Percentiles rank a stretch among this genome's conserved stretches.
Evolutionary conservation across 2,888 invertebrate genomes (phyloP).

Genomic region (Drosophila paracracens): DNA sequence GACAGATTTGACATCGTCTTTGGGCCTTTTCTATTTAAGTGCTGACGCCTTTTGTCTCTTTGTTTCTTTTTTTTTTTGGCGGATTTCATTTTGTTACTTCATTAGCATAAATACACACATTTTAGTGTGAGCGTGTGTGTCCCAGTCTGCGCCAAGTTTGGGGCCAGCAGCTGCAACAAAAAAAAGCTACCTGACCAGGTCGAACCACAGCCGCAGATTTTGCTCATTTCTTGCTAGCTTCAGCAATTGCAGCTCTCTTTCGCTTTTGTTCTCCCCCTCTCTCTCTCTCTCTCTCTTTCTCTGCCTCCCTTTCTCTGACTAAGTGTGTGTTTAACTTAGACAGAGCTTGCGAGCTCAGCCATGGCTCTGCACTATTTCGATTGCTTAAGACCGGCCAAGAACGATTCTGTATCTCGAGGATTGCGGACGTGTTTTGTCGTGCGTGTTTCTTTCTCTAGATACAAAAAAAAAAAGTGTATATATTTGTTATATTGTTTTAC

Average conservation of each 20-base stretch:
- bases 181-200: slow-evolving; percentile 63
- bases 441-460: slow-evolving; percentile 10
- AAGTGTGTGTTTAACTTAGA: slow-evolving; percentile 20
- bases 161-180: slow-evolving; percentile 35
- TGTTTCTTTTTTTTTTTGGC: slow-evolving; percentile 34
- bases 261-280: neutral
- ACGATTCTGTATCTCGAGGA: slow-evolving; percentile 73
- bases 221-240: slow-evolving; percentile 36
- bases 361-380: slow-evolving; percentile 28
- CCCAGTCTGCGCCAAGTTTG: slow-evolving; percentile 36
- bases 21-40: neutral
- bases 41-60: slow-evolving; percentile 7
- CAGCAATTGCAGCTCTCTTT: slow-evolving; percentile 16
- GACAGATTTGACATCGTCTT: slow-evolving; percentile 13
- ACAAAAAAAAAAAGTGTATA: neutral
- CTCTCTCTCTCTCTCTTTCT: neutral
- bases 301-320: slow-evolving; percentile 5
- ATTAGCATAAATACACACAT: slow-evolving; percentile 54
- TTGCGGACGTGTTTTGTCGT: slow-evolving; percentile 64
- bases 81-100: slow-evolving; percentile 48
- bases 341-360: slow-evolving; percentile 24
- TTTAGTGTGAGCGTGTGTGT: slow-evolving; percentile 23
- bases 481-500: neutral
- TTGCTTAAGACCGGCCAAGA: slow-evolving; percentile 57
- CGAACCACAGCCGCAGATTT: slow-evolving; percentile 32